Evolutionary conservation across 2,113 vertebrate species (phyloP), one percentile per base, ranked within the genome.

Genomic region (Sciurus niger): DNA sequence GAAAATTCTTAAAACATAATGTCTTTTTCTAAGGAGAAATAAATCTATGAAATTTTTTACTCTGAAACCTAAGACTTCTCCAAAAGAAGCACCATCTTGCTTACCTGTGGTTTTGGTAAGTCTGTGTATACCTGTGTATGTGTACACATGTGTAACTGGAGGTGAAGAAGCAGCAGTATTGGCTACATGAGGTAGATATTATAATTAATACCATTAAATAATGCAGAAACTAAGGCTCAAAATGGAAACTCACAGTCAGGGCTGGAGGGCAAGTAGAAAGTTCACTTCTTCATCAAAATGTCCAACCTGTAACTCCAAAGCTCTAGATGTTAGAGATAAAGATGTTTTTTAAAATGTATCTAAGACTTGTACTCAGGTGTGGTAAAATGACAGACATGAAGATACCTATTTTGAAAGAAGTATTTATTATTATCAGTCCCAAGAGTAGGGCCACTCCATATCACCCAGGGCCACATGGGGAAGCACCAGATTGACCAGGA

Each of bases 21-120:
- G 8, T n/a, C 7, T 79, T 90, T 79, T 97, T 48, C 83, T 68
- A 95, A 86, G 92, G 72, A 95, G 40, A 94, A 78, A 30, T 40
- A n/a, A 92, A 78, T 30, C 53, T 77, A 24, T 32, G 60, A 67
- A 28, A 51, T 73, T 94, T 73, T 70, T 79, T 90, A 24, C 34
- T 43, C 48, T n/a, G n/a, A 84, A 28, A 46, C 67, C 20, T 58
- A 72, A 89, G 34, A 60, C 14, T 68, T 93, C 46, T 53, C 34
- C 55, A 10, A 25, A 76, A 93, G 53, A 67, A 40, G 8, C 7
- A 92, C 65, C 10, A 32, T 58, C 65, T 80, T 16, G 2, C 12
- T 1, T 24, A 37, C 32, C 18, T 70, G 67, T 68, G 48, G 8
- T 22, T 72, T 8, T 28, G 37, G 25, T 12, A 11, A 18, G 32